phyloP scores from a whole-genome alignment of 2,888 invertebrate genomes.

The Meloe dianella region DNA sequence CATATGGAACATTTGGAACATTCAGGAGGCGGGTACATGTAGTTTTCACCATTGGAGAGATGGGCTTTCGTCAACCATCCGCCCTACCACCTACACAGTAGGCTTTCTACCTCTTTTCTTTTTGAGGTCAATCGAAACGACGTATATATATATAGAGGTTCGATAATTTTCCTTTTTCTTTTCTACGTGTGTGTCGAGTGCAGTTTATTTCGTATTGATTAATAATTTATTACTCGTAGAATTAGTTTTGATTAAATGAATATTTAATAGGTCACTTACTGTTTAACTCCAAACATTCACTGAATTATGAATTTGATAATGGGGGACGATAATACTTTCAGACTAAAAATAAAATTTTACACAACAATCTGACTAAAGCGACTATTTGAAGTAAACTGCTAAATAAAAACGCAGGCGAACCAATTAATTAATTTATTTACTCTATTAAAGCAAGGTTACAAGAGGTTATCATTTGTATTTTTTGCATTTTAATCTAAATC shows the following conservation, averaged over 20 bases:
- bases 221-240: background rate
- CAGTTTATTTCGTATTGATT: background rate
- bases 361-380: no score
- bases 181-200: background rate
- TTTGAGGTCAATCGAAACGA: background rate
- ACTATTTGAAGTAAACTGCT: no score
- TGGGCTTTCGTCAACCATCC: constrained; percentile 31
- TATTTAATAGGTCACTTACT: background rate
- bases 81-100: constrained; percentile 42
- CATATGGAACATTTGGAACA: background rate
- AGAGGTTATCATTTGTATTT: no score
- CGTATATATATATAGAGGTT: background rate
- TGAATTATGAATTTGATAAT: no score
- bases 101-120: background rate
- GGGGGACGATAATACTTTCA: no score
- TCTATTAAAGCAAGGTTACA: no score
- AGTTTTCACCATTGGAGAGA: constrained; percentile 38
- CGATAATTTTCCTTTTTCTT: background rate
- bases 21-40: constrained; percentile 37
- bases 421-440: no score
- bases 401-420: no score
- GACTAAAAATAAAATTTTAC: no score
- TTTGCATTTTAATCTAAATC: no score
- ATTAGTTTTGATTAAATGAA: background rate
- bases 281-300: background rate